phyloP scores from a whole-genome alignment of 1,140 invertebrate species.

The Drosophila ambigua region DNA sequence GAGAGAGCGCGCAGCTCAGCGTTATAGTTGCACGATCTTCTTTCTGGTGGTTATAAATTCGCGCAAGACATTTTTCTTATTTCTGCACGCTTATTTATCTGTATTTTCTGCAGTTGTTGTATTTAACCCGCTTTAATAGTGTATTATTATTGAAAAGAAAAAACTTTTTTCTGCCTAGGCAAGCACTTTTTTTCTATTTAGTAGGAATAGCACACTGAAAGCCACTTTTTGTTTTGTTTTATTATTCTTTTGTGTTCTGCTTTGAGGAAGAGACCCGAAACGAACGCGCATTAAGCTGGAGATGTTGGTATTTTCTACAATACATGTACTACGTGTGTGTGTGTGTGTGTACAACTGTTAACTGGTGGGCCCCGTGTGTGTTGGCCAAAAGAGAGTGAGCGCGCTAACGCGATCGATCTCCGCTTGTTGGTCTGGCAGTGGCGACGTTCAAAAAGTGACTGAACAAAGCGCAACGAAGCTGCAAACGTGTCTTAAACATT shows the following conservation, averaged over 20 bases:
- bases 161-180: constrained; percentile 40
- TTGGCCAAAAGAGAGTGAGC: constrained; percentile 14
- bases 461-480: constrained; percentile 67
- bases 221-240: constrained; percentile 43
- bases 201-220: constrained; percentile 44
- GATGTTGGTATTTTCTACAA: constrained; percentile 7
- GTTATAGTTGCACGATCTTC: constrained; percentile 27
- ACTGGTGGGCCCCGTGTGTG: constrained; percentile 7
- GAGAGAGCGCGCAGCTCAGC: constrained; percentile 11
- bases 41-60: constrained; percentile 50
- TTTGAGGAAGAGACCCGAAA: constrained; percentile 17
- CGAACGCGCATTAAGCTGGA: constrained; percentile 53
- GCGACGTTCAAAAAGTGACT: constrained; percentile 65
- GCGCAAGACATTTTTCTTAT: constrained; percentile 40
- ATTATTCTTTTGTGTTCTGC: constrained; percentile 21
- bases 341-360: constrained; percentile 11
- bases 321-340: too few species aligned
- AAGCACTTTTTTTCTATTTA: constrained; percentile 47
- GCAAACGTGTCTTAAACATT: constrained; percentile 68
- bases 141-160: constrained; percentile 52
- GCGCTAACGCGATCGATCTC: constrained; percentile 22
- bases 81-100: constrained; percentile 24
- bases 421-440: constrained; percentile 54
- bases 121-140: constrained; percentile 4
- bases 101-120: constrained; percentile 1